Evolutionary conservation across 2,113 vertebrate species (phyloP), one percentile per base, ranked within the genome.

Genomic region (Nansenia antarctica): DNA sequence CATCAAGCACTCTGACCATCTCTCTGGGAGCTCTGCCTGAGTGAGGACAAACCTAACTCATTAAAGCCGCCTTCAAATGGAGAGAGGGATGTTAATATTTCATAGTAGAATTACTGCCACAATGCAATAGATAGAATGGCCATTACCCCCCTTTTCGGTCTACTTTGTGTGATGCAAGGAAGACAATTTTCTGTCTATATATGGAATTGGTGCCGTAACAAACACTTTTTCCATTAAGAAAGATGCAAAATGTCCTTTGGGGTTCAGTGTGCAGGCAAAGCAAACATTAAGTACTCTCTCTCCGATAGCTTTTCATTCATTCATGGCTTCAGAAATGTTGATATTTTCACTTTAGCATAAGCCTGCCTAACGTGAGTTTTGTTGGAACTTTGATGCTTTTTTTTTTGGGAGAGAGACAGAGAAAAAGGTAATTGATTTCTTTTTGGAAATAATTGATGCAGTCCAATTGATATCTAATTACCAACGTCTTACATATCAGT

Each of bases 1-100:
- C 39, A 26, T 35, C 39, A 32, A 66, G 67, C 67, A 74, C 67
- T 70, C 65, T 37, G 49, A 30, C 61, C 58, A 34, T 60, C 57
- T 54, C 64, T 63, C n/a, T 55, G 60, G 35, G 37, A 61, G 22
- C 62, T 65, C 47, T 61, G 29, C 47, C 49, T 62, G 58, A 73
- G 32, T 73, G 58, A 26, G 34, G 72, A 45, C 58, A 67, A 74
- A 74, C 72, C 58, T 57, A 67, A 62, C 65, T 69, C 61, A 71
- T 61, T 62, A 69, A 59, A 27, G 49, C 29, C 55, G n/a, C 49
- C 65, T 37, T 39, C 35, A 67, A 62, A 62, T 27, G 58, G 61
- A 74, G 57, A 29, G 68, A 67, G 65, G 45, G 20, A 29, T 31
- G 39, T 26, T 68, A 67, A 77, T 58, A 79, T 65, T 62, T 76